Conservation (phyloP, 2,797 vertebrate species). For the Menidia menidia region DNA sequence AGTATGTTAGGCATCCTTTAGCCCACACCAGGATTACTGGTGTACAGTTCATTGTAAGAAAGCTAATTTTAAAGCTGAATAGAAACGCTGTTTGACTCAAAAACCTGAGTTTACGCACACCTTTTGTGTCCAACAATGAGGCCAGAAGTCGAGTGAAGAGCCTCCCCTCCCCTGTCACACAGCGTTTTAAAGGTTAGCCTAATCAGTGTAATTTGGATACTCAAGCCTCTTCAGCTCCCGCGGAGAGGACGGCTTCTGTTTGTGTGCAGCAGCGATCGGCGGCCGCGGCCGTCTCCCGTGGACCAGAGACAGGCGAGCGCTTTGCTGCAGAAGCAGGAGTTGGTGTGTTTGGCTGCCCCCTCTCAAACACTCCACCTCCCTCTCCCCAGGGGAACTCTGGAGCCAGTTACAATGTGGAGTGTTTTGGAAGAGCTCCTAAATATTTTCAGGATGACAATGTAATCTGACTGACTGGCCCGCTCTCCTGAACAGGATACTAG, state of each 20-base stretch:
- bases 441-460: slow-evolving; percentile 83
- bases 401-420: slow-evolving; percentile 79
- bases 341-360: slow-evolving; percentile 57
- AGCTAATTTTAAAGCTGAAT: neutral
- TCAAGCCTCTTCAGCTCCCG: slow-evolving; percentile 29
- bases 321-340: slow-evolving; percentile 68
- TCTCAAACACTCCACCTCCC: slow-evolving; percentile 49
- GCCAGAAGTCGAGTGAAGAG: slow-evolving; percentile 1
- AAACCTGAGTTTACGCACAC: neutral
- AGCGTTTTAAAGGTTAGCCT: slow-evolving; percentile 39
- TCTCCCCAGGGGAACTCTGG: slow-evolving; percentile 75
- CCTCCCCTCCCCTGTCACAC: slow-evolving; percentile 8
- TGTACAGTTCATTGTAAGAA: neutral
- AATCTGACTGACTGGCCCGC: slow-evolving; percentile 74
- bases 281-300: slow-evolving; percentile 38
- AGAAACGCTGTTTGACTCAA: neutral
- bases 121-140: slow-evolving; percentile 18
- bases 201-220: slow-evolving; percentile 48
- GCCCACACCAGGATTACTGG: slow-evolving; percentile 1
- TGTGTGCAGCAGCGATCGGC: slow-evolving; percentile 47
- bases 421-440: slow-evolving; percentile 83
- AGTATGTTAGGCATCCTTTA: slow-evolving; percentile 8
- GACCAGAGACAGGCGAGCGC: slow-evolving; percentile 46
- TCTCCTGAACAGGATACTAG: slow-evolving; percentile 65
- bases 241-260: slow-evolving; percentile 44